A percentile compares a stretch with the other conserved stretches of the same genome.
Evolutionary conservation across 2,113 vertebrate genomes (phyloP).

Genomic region (Stercorarius parasiticus): DNA sequence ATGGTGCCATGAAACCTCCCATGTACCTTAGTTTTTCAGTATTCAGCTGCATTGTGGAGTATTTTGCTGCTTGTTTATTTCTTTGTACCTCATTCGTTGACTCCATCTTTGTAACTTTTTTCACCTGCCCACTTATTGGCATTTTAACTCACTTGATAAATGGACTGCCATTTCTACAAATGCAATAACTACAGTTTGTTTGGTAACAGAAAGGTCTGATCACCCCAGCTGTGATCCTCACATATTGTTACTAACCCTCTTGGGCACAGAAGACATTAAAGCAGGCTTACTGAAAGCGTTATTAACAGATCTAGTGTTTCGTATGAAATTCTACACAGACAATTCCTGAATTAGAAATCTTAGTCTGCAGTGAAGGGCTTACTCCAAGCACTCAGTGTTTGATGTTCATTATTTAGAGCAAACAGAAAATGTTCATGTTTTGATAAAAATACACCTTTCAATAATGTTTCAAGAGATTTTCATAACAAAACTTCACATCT

Average conservation of each 20-base stretch:
- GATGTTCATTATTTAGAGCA: not conserved
- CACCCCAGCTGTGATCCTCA: not conserved
- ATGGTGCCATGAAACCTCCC: not conserved
- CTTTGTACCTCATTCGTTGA: conserved; percentile 18
- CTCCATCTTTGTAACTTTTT: conserved; percentile 40
- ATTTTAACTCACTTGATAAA: conserved; percentile 68
- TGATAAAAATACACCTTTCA: not conserved
- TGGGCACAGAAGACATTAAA: conserved; percentile 13
- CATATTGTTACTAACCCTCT: not conserved
- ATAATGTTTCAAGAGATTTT: not conserved
- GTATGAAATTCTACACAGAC: not conserved
- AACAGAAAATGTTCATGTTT: not conserved
- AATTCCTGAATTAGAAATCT: conserved; percentile 6
- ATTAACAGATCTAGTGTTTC: not conserved
- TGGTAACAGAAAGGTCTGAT: conserved; percentile 34
- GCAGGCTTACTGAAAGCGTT: not conserved
- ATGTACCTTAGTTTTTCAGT: not conserved
- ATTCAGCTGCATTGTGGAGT: not conserved
- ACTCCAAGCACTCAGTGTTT: not conserved
- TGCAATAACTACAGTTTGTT: conserved; percentile 31
- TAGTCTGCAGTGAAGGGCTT: not conserved
- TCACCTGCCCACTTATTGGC: conserved; percentile 38
- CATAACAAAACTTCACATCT: not conserved
- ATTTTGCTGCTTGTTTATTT: not conserved
- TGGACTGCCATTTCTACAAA: conserved; percentile 63